Conservation (phyloP, 2,888 invertebrate genomes). For the Allolobophora icterica region DNA sequence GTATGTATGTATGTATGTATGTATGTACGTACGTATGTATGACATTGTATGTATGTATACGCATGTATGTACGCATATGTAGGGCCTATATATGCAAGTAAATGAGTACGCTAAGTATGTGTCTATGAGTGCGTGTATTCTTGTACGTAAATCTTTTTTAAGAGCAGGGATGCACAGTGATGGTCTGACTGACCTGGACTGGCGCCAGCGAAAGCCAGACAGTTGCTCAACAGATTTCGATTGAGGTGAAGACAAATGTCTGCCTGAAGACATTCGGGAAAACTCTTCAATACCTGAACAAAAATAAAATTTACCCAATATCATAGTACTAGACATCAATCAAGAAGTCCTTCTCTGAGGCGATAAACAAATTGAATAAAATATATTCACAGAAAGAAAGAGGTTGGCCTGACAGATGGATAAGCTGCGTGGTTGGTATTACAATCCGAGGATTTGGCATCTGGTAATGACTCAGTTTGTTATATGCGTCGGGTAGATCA, state of each 20-base stretch:
- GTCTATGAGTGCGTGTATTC: no score
- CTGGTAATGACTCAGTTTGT: no score
- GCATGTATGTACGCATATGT: no score
- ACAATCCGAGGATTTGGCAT: no score
- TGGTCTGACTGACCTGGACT: conserved; percentile 50
- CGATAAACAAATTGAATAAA: background rate
- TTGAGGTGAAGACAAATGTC: conserved; percentile 57
- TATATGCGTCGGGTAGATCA: no score
- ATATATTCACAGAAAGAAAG: no score
- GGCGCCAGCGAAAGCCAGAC: conserved; percentile 54
- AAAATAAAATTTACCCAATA: background rate
- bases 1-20: background rate
- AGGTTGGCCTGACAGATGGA: background rate
- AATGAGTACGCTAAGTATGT: no score
- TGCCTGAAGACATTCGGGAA: conserved; percentile 56
- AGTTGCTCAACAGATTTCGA: conserved; percentile 53
- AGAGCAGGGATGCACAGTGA: background rate
- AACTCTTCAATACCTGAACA: conserved; percentile 52
- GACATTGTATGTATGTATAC: no score
- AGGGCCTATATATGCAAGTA: no score
- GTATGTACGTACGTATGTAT: no score
- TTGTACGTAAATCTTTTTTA: no score
- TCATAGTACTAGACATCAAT: background rate
- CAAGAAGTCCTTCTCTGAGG: background rate
- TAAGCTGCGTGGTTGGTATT: background rate